Conservation (phyloP, 2,797 vertebrate species). For the Nannoperca australis region DNA sequence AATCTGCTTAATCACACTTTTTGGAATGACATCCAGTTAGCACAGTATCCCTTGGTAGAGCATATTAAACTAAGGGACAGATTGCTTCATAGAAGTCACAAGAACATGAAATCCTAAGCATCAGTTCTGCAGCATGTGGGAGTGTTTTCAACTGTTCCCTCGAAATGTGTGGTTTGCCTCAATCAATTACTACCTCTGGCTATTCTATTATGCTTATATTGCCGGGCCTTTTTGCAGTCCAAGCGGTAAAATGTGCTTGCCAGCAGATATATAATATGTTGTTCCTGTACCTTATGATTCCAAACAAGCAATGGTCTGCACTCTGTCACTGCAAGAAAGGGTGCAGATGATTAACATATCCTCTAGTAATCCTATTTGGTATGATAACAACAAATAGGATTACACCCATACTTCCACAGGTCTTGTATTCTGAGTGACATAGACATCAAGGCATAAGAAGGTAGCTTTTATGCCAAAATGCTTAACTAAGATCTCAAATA, state of each 20-base stretch:
- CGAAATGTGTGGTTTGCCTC: conserved; percentile 44
- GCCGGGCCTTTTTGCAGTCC: conserved; percentile 8
- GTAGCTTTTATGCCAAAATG: conserved; percentile 34
- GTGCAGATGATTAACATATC: conserved; percentile 71
- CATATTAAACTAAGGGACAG: conserved; percentile 58
- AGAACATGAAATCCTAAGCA: conserved; percentile 54
- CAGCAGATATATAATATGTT: conserved; percentile 46
- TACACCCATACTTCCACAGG: conserved; percentile 63
- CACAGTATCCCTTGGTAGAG: conserved; percentile 55
- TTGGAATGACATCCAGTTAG: conserved; percentile 72
- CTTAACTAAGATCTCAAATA: conserved; percentile 44
- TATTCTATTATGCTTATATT: conserved; percentile 53
- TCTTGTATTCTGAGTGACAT: conserved; percentile 60
- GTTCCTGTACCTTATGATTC: conserved; percentile 32
- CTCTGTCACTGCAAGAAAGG: conserved; percentile 54
- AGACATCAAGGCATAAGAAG: conserved; percentile 45
- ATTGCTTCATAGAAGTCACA: conserved; percentile 54
- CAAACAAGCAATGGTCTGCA: conserved; percentile 52
- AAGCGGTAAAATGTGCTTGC: conserved; percentile 33
- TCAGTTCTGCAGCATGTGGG: conserved; percentile 26
- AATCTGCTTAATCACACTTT: conserved; percentile 76
- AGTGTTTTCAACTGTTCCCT: conserved; percentile 47
- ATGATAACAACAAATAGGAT: conserved; percentile 79
- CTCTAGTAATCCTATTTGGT: conserved; percentile 76
- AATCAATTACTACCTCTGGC: conserved; percentile 56